These are phyloP conservation scores for Cheilosia soror DNA, from an alignment of 2,888 invertebrate species.

Conservation along the genomic window DNA sequence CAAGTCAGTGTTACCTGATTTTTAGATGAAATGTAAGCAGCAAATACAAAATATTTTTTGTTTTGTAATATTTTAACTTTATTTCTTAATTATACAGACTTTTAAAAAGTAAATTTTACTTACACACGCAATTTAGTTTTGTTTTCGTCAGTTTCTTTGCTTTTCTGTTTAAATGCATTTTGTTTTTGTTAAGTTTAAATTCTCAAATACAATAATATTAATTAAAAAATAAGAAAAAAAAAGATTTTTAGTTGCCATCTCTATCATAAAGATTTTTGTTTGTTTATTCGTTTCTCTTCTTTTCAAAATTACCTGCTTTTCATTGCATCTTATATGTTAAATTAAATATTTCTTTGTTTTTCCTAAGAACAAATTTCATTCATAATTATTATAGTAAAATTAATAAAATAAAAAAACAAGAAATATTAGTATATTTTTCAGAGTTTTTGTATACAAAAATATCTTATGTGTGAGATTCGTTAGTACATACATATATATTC, in stretches of 20 bases:
- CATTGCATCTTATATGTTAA: slow-evolving; percentile 21
- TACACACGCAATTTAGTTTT: slow-evolving; percentile 66
- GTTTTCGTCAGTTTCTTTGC: slow-evolving; percentile 53
- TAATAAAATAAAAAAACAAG: slow-evolving; percentile 32
- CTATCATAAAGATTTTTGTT: slow-evolving; percentile 19
- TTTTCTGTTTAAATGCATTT: slow-evolving; percentile 62
- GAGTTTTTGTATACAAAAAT: slow-evolving; percentile 67
- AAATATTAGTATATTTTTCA: slow-evolving; percentile 52
- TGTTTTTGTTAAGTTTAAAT: slow-evolving; percentile 46
- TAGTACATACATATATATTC: slow-evolving; percentile 42
- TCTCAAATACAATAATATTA: slow-evolving; percentile 58
- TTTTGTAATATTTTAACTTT: slow-evolving; percentile 67
- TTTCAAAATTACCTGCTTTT: slow-evolving; percentile 30
- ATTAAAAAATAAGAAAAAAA: slow-evolving; percentile 28
- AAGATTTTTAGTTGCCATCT: slow-evolving; percentile 49
- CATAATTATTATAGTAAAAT: slow-evolving; percentile 44
- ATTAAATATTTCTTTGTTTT: slow-evolving; percentile 13
- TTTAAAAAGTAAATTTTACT: slow-evolving; percentile 73
- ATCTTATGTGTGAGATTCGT: slow-evolving; percentile 66
- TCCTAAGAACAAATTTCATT: slow-evolving; percentile 20
- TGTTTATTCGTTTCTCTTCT: slow-evolving; percentile 30
- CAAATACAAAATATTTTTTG: no score
- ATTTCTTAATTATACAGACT: slow-evolving; percentile 71
- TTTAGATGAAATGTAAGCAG: no score
- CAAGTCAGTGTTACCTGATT: no score